Percentiles rank a stretch among this genome's conserved stretches.
Conservation (phyloP, 2,888 invertebrate species). For the Diarsia rubi region DNA sequence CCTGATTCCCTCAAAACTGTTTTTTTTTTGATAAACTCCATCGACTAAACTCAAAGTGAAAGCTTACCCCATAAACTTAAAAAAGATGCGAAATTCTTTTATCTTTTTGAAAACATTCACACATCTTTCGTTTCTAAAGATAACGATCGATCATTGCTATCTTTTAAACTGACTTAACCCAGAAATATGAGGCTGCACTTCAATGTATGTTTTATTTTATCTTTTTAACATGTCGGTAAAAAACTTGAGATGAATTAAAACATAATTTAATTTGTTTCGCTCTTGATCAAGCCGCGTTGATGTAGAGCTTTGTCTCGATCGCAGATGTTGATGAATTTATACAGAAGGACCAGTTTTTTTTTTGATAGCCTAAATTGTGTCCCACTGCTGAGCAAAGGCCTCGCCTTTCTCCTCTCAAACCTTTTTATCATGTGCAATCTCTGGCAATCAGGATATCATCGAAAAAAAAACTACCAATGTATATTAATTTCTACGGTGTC, state of each 20-base stretch:
- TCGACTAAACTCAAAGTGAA: constrained; percentile 20
- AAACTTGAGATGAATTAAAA: constrained; percentile 43
- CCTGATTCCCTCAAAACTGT: constrained; percentile 4
- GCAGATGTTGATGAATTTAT: background rate
- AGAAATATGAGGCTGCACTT: constrained; percentile 43
- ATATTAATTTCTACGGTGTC: too few species aligned
- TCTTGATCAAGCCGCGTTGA: constrained; percentile 28
- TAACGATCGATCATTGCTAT: constrained; percentile 51
- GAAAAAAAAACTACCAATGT: too few species aligned
- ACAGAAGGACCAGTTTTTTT: constrained; percentile 32
- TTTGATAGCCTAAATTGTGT: too few species aligned
- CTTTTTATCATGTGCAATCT: too few species aligned
- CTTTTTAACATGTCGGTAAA: constrained; percentile 41
- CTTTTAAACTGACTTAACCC: constrained; percentile 47
- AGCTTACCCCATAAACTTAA: constrained; percentile 1
- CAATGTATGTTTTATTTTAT: constrained; percentile 10
- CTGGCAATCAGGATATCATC: too few species aligned
- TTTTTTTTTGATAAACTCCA: constrained; percentile 4
- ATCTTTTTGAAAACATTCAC: background rate
- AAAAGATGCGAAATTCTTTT: constrained; percentile 3
- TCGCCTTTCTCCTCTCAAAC: too few species aligned
- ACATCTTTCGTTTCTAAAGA: constrained; percentile 26
- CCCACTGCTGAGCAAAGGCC: too few species aligned
- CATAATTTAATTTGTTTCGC: constrained; percentile 58
- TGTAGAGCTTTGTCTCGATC: constrained; percentile 6